Base-by-base conservation (phyloP, 2,888 invertebrate genomes). In the Ichneumon xanthorius region DNA sequence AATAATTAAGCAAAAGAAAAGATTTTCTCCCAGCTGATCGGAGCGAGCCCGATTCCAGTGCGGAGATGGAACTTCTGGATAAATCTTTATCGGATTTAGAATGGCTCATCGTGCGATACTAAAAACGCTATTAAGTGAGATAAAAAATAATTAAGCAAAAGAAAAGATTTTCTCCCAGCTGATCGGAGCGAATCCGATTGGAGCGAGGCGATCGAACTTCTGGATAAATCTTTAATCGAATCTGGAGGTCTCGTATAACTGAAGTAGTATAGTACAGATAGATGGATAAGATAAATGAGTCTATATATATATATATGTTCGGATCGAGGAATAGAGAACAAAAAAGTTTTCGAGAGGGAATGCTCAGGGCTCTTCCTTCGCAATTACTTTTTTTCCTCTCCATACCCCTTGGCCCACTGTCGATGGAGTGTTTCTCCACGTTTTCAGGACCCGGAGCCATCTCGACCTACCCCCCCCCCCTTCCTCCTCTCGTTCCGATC, bases 211-310 rank as follows among this genome's bases (percentile, higher is more conserved):
- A 73, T 79, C 26, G 73, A 79, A 50, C 58, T 65, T 48, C 68
- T 16, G 67, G 19, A 72, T 72, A 45, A 55, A 82, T 78, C 67
- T 65, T 82, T 72, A 70, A 82, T 67, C 65, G 65, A 72, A 78
- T 78, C 78, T 37, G 22, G 30, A 16, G 33, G 6, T 50, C 65
- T 61, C 19, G 26, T 71, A 63, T 45, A 45, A n/a, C 40, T 58
- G 22, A 67, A 16, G 55, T 40, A 19, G 3, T 26, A 11, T 37
- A 14, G 16, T 33, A 11, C 7, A 71, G 71, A 71, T 40, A 37
- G 30, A 67, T 16, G 48, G 33, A 48, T 19, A 45, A 65, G 40
- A 45, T 45, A 65, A 33, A 26, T 45, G 61, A 14, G 67, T 50
- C 45, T 4, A 33, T 48, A 48, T 48, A 16, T 16, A 48, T 48